These are phyloP conservation scores for Eremobia ochroleuca DNA, from an alignment of 2,888 invertebrate genomes.

Conservation along the genomic window DNA sequence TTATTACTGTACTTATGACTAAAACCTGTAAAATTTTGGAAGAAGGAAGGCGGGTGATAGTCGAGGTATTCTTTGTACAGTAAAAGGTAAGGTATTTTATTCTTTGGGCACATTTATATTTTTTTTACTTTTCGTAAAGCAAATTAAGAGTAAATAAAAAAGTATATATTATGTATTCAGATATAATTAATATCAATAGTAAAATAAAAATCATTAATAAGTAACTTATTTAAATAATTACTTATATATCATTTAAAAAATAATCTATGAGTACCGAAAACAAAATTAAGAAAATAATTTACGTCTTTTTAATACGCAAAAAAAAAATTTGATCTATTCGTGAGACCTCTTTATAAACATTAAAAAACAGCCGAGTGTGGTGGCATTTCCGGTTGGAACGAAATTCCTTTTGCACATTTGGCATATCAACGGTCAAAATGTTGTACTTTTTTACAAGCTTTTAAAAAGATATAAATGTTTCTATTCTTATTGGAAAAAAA, in stretches of 20 bases:
- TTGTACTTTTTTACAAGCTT: neutral
- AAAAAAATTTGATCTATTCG: neutral
- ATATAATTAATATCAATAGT: neutral
- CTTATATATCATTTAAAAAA: neutral
- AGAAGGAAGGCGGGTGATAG: too few relatives aligned
- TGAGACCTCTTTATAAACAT: neutral
- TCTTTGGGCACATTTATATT: neutral
- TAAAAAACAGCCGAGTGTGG: neutral
- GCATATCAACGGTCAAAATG: neutral
- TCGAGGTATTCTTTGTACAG: too few relatives aligned
- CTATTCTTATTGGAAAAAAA: too few relatives aligned
- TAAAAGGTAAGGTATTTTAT: neutral
- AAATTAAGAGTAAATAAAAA: neutral
- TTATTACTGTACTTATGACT: neutral
- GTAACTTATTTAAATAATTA: neutral
- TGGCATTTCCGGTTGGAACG: too few relatives aligned
- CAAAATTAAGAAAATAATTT: too few relatives aligned
- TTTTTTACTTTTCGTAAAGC: neutral
- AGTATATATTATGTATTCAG: too few relatives aligned
- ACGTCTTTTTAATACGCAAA: neutral
- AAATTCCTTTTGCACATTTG: neutral
- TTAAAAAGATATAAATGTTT: too few relatives aligned
- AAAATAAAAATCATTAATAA: neutral
- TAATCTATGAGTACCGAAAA: neutral
- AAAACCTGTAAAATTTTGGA: neutral